These are phyloP conservation scores for Pseudorhiza aurosa DNA, from an alignment of 30 jellyfish, hydroid and myxozoan genomes.

Conservation along the genomic window DNA sequence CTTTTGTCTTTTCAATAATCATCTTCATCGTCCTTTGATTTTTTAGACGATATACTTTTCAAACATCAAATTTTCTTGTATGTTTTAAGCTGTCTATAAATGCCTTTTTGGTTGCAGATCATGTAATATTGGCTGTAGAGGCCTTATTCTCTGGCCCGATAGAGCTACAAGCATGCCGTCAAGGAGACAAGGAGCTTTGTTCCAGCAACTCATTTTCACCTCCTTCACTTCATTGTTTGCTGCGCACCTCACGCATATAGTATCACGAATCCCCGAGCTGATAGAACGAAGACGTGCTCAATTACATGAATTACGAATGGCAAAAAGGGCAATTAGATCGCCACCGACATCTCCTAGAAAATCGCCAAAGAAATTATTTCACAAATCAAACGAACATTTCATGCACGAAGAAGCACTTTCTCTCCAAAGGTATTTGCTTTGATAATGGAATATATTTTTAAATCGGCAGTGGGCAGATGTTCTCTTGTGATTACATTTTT, in stretches of 20 bases:
- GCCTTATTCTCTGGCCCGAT: slow-evolving; percentile 51
- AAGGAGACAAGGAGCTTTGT: not conserved
- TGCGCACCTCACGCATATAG: slow-evolving; percentile 63
- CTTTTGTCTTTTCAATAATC: too few relatives aligned
- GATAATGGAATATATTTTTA: not conserved
- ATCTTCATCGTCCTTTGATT: too few relatives aligned
- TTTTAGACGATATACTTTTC: not conserved
- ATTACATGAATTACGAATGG: slow-evolving; percentile 26
- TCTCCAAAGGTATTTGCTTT: slow-evolving; percentile 20
- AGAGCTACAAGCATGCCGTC: slow-evolving; percentile 24
- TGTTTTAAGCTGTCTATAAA: too few relatives aligned
- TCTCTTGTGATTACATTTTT: not conserved
- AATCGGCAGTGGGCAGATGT: not conserved
- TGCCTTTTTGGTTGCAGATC: slow-evolving; percentile 1
- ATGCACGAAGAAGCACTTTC: slow-evolving; percentile 56
- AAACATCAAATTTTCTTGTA: too few relatives aligned
- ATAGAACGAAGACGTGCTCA: slow-evolving; percentile 67
- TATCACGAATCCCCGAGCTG: slow-evolving; percentile 70
- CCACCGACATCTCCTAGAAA: slow-evolving; percentile 73
- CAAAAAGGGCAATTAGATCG: slow-evolving; percentile 34
- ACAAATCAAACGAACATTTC: slow-evolving; percentile 52
- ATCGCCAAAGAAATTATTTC: slow-evolving; percentile 48
- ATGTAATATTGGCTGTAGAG: slow-evolving; percentile 15
- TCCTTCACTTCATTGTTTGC: slow-evolving; percentile 53
- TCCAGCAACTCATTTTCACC: slow-evolving; percentile 42